phyloP scores from a whole-genome alignment of 2,888 invertebrate genomes.

The Creontiades dilutus region DNA sequence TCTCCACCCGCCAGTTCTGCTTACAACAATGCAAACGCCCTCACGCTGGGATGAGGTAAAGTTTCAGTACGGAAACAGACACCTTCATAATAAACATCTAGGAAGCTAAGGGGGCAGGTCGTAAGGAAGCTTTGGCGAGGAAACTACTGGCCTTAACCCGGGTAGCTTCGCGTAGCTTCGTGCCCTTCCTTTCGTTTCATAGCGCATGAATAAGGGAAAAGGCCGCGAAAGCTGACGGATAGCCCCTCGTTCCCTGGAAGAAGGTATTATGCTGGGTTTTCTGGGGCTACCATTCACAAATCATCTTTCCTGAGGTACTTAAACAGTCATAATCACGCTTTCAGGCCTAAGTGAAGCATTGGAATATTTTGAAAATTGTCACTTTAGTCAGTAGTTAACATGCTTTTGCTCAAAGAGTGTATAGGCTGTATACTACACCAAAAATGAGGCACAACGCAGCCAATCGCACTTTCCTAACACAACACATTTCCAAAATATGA shows the following conservation, averaged over 20 bases:
- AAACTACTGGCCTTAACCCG: slow-evolving; percentile 20
- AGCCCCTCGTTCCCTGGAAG: background rate
- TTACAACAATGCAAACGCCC: slow-evolving; percentile 10
- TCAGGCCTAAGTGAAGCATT: too few relatives aligned
- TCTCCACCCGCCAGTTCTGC: background rate
- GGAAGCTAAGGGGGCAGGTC: slow-evolving; percentile 6
- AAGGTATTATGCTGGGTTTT: background rate
- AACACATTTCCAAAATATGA: too few relatives aligned
- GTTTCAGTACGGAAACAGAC: slow-evolving; percentile 34
- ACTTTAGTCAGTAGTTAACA: too few relatives aligned
- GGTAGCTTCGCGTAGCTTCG: background rate
- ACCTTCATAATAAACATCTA: slow-evolving; percentile 47
- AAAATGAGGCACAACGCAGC: too few relatives aligned
- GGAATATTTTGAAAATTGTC: too few relatives aligned
- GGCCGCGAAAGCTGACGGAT: slow-evolving; percentile 36
- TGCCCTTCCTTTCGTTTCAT: slow-evolving; percentile 45
- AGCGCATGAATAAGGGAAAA: slow-evolving; percentile 46
- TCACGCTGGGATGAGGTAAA: background rate
- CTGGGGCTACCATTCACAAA: background rate
- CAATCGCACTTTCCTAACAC: too few relatives aligned
- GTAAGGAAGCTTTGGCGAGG: slow-evolving; percentile 19
- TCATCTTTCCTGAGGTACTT: too few relatives aligned
- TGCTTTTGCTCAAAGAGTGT: too few relatives aligned
- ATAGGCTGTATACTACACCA: too few relatives aligned
- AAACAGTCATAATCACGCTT: too few relatives aligned